Evolutionary conservation across 1,140 invertebrate genomes (phyloP), one percentile per base, ranked within the genome.

Genomic region (Macrobrachium nipponense): DNA sequence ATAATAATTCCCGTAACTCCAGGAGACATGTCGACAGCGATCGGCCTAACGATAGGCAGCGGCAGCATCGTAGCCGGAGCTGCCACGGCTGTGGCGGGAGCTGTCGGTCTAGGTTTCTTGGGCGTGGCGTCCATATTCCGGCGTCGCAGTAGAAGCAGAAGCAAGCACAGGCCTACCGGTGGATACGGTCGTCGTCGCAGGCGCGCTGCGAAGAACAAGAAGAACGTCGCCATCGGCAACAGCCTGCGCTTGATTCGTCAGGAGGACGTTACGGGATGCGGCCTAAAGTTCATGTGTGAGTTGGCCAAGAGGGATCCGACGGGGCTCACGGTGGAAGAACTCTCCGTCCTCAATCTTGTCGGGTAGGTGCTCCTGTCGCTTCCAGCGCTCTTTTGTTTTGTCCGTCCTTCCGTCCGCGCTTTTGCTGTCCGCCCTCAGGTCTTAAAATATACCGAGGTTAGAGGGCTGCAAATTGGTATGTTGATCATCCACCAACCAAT

Each of bases 211-310:
- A 59, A 60, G 75, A 58, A n/a, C n/a, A n/a, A 14, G 75, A 59
- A 12, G 61, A 43, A 44, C 27, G 23, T 11, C 17, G 17, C 61
- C 12, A 18, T 80, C 60, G 60, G 44, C 7, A 62, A 62, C n/a
- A 62, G 36, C 12, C 61, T 80, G 8, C 36, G 62, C 10, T n/a
- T n/a, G 7, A 80, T 80, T 36, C 78, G 78, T 12, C 44, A 66
- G 61, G 43, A 11, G 18, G 78, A 80, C n/a, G 15, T 80, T 17
- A 80, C 60, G 15, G 78, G 78, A 8, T 80, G 78, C 36, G 78
- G 78, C 61, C 23, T 66, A 15, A 36, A 44, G 78, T 62, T 80
- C 27, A 62, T 80, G 61, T 80, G 78, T 17, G 61, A 80, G 5
- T 43, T 80, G 12, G 78, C 78, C 17, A 23, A n/a, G 23, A 70